Evolutionary conservation across 92 coral and sea anemone genomes (phyloP).

Genomic region (Hydrozoanthus gracilis): DNA sequence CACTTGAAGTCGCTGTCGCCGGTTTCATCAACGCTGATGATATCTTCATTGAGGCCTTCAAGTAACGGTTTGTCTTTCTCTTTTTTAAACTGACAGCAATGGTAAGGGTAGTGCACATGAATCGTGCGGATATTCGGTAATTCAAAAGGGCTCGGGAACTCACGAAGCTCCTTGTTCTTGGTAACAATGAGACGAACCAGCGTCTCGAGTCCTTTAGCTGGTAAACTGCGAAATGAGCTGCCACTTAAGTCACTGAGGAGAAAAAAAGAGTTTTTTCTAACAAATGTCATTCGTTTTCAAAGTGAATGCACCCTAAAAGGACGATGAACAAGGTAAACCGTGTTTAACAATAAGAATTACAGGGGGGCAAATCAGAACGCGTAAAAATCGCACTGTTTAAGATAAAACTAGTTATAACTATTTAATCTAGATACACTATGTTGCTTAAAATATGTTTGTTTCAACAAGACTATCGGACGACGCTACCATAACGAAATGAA

Average conservation of each 20-base stretch:
- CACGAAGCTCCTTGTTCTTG: conserved; percentile 73
- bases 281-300: neutral
- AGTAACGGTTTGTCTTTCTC: conserved; percentile 37
- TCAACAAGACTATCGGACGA: no score
- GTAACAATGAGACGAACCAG: conserved; percentile 58
- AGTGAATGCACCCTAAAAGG: no score
- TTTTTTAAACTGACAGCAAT: conserved; percentile 83
- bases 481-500: no score
- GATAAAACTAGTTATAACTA: no score
- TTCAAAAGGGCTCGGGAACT: conserved; percentile 62
- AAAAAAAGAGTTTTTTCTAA: neutral
- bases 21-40: neutral
- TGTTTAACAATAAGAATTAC: no score
- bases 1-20: neutral
- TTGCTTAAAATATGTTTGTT: no score
- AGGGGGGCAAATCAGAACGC: no score
- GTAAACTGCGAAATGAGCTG: conserved; percentile 76
- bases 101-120: conserved; percentile 83
- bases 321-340: no score
- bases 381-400: no score
- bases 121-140: conserved; percentile 67
- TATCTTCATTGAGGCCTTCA: neutral
- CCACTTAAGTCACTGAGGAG: conserved; percentile 74
- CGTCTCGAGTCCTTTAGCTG: conserved; percentile 71
- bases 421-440: no score